Percentiles rank a stretch among this genome's conserved stretches.
phyloP scores from a whole-genome alignment of 2,113 vertebrate genomes.

The Solea senegalensis region DNA sequence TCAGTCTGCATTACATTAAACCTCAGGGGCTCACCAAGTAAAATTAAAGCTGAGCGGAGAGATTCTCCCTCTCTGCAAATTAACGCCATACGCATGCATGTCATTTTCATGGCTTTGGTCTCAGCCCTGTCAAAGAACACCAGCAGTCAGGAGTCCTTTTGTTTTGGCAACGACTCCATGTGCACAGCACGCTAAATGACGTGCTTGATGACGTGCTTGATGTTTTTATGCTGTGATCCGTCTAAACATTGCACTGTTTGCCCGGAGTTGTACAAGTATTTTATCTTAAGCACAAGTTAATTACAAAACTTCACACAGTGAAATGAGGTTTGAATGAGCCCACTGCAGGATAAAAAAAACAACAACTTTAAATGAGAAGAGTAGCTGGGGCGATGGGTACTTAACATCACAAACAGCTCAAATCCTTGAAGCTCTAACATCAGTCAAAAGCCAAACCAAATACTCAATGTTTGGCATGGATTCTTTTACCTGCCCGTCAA shows the following conservation, averaged over 20 bases:
- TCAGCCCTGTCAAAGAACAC: conserved; percentile 25
- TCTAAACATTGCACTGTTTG: conserved; percentile 24
- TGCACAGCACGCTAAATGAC: conserved; percentile 14
- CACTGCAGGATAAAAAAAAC: neutral
- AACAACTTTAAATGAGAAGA: conserved; percentile 63
- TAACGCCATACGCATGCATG: conserved; percentile 19
- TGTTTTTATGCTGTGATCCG: too few species aligned
- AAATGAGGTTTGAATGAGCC: conserved; percentile 30
- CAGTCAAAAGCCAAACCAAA: conserved; percentile 62
- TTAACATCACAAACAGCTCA: conserved; percentile 68
- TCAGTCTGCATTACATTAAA: conserved; percentile 26
- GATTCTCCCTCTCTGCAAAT: conserved; percentile 37
- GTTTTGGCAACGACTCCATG: conserved; percentile 11
- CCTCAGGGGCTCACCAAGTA: conserved; percentile 25
- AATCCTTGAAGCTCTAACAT: conserved; percentile 69
- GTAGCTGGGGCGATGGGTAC: conserved; percentile 39
- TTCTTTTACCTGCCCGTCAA: conserved; percentile 65
- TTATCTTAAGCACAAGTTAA: conserved; percentile 60
- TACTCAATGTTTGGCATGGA: conserved; percentile 55
- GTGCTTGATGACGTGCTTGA: conserved; percentile 21
- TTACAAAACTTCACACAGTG: conserved; percentile 47
- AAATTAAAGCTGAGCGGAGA: conserved; percentile 23
- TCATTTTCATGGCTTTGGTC: conserved; percentile 37
- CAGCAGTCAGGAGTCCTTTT: conserved; percentile 28
- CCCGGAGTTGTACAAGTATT: conserved; percentile 38